phyloP scores from a whole-genome alignment of 2,888 invertebrate species.

The Lithosia quadra region DNA sequence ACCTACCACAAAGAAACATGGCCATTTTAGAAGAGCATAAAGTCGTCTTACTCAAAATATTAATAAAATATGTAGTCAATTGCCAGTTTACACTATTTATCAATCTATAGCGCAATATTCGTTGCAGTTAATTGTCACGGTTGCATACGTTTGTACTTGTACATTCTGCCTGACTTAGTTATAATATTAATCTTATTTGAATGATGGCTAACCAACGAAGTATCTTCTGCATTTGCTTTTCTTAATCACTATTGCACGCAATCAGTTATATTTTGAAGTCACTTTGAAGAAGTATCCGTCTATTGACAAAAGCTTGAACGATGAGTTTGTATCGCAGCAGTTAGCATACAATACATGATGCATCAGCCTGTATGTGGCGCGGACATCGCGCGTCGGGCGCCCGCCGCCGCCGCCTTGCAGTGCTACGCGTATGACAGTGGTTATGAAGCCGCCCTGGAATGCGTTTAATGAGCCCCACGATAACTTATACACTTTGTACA shows the following conservation, averaged over 20 bases:
- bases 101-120: too few species aligned
- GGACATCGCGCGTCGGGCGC: constrained; percentile 28
- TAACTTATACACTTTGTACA: constrained; percentile 82
- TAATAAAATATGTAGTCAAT: too few species aligned
- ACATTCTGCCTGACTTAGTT: too few species aligned
- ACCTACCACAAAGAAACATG: too few species aligned
- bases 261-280: constrained; percentile 34
- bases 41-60: too few species aligned
- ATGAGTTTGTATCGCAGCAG: constrained; percentile 44
- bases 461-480: constrained; percentile 76
- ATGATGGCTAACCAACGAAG: too few species aligned
- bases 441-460: constrained; percentile 69
- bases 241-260: constrained; percentile 2
- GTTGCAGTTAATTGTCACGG: too few species aligned
- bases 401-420: constrained; percentile 27
- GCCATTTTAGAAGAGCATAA: too few species aligned
- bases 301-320: constrained; percentile 42
- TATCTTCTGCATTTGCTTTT: neutral
- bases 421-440: constrained; percentile 51
- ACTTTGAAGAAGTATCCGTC: constrained; percentile 24
- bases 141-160: too few species aligned
- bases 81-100: too few species aligned
- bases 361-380: constrained; percentile 47
- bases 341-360: constrained; percentile 49
- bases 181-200: too few species aligned